A percentile compares a stretch with the other conserved stretches of the same genome.
Conservation (phyloP, 2,888 invertebrate species). For the Drosophila barbarae region DNA sequence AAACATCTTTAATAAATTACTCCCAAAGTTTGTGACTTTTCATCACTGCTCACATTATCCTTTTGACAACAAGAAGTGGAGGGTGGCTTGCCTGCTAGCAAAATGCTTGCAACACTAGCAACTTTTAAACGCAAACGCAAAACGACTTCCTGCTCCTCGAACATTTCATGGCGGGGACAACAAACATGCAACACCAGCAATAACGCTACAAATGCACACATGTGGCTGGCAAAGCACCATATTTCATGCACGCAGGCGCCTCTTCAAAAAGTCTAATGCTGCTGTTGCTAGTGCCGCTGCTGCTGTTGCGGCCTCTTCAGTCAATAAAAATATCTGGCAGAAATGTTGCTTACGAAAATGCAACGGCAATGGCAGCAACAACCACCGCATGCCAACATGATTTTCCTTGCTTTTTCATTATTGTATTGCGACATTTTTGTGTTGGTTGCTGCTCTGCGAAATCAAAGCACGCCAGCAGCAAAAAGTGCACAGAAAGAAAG, state of each 20-base stretch:
- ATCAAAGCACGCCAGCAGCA: slow-evolving; percentile 59
- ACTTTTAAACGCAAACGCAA: slow-evolving; percentile 71
- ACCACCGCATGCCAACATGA: slow-evolving; percentile 66
- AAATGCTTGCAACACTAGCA: slow-evolving; percentile 64
- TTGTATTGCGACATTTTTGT: slow-evolving; percentile 74
- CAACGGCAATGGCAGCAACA: slow-evolving; percentile 36
- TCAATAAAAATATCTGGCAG: slow-evolving; percentile 66
- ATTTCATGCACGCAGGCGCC: slow-evolving; percentile 65
- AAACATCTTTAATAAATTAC: not conserved
- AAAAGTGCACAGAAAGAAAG: not conserved
- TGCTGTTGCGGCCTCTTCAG: slow-evolving; percentile 64
- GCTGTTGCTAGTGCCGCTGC: slow-evolving; percentile 11
- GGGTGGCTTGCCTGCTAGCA: slow-evolving; percentile 54
- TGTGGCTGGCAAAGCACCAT: slow-evolving; percentile 38
- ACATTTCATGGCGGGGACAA: slow-evolving; percentile 61
- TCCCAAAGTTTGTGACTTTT: not conserved
- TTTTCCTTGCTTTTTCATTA: slow-evolving; percentile 70
- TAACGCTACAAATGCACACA: slow-evolving; percentile 25
- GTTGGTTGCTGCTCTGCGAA: slow-evolving; percentile 60
- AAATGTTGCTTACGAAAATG: slow-evolving; percentile 58
- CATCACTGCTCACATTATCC: slow-evolving; percentile 1
- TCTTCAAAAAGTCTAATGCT: slow-evolving; percentile 51
- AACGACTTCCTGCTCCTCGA: slow-evolving; percentile 72
- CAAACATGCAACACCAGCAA: slow-evolving; percentile 40
- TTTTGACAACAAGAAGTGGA: slow-evolving; percentile 49